These are phyloP conservation scores for Helarctos malayanus DNA, from an alignment of 2,797 vertebrate genomes.

Conservation along the genomic window DNA sequence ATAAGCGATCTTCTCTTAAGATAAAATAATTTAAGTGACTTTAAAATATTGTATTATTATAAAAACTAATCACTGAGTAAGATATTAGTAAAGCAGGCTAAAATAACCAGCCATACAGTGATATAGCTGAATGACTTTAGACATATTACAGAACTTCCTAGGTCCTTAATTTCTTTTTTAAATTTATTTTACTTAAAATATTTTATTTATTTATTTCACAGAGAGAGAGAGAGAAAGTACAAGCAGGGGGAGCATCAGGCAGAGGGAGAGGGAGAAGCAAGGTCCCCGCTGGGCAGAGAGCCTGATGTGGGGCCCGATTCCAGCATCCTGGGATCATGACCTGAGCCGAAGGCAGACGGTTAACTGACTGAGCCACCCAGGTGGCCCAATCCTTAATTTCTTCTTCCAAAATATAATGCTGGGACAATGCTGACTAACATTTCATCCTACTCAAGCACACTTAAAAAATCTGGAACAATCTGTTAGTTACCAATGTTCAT, in stretches of 20 bases:
- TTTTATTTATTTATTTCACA: neutral
- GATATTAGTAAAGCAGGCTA: neutral
- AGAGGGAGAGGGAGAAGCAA: neutral
- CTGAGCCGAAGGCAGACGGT: neutral
- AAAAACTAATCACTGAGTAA: neutral
- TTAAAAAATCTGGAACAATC: neutral
- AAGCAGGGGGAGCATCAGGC: too few relatives aligned
- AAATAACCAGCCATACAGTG: neutral
- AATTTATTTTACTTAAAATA: neutral
- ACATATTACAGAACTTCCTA: neutral
- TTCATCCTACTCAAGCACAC: fast-evolving
- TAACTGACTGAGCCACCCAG: neutral
- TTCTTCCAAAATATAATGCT: neutral
- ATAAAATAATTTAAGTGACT: neutral
- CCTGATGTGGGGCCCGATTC: fast-evolving
- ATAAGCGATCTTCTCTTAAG: neutral
- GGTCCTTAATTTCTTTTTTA: neutral
- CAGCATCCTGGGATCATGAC: neutral
- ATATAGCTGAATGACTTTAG: neutral
- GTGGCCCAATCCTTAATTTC: neutral
- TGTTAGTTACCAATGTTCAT: neutral
- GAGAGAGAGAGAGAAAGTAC: too few relatives aligned
- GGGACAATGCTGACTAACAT: neutral
- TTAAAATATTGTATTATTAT: slow-evolving; percentile 2
- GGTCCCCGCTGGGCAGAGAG: neutral